Evolutionary conservation across 2,113 vertebrate genomes (phyloP), one percentile per base, ranked within the genome.

Genomic region (Nerophis lumbriciformis): DNA sequence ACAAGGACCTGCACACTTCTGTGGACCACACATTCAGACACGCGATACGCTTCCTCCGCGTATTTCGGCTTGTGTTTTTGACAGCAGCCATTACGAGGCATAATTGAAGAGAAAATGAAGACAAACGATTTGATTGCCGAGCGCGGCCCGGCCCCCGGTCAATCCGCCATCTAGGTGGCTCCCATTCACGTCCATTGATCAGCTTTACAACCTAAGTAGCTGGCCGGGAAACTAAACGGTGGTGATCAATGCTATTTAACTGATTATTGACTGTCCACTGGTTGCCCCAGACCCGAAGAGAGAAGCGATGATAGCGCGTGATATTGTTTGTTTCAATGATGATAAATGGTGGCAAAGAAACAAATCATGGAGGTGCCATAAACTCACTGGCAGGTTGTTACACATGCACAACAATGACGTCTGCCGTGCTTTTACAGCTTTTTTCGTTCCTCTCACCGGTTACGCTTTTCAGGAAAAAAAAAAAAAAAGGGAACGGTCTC

Each of bases 51-150:
- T 52, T 72, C 61, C 62, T 72, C 55, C 72, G 58, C 55, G 21
- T 71, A 68, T 70, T 60, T 71, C 61, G 71, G 70, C 66, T 78
- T 77, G 69, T 28, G 59, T 80, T 57, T 84, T 73, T 85, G 87
- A 87, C 84, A 83, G 77, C 82, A 83, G 80, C 86, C 78, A 90
- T 90, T 90, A 88, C 75, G 57, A 79, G 77, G 82, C 88, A 88
- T 90, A 88, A 90, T 88, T 86, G 84, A 85, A 85, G 67, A 74
- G 79, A 87, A 90, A 90, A 90, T 89, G 85, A 89, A 90, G 86
- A 91, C 85, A 85, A 90, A 89, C 87, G 85, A 88, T 88, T 86
- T 88, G 86, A 87, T 87, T 82, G 87, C 74, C 54, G 63, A 37
- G 74, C 55, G 59, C 57, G 67, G 81, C 80, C 72, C 81, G 83